Evolutionary conservation across 2,113 vertebrate species (phyloP).

Genomic region (Prietella phreatophila): DNA sequence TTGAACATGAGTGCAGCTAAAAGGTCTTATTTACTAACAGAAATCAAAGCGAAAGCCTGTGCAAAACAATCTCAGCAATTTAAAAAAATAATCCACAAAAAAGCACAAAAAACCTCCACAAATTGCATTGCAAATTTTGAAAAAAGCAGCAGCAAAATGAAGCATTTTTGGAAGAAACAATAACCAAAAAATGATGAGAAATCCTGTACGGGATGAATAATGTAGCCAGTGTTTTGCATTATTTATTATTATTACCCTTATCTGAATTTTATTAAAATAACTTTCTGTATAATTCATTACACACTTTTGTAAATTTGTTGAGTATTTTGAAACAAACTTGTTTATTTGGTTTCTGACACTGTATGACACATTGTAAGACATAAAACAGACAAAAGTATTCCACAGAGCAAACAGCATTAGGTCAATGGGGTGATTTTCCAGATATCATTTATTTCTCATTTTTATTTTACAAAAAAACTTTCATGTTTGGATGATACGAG

Average conservation of each 20-base stretch:
- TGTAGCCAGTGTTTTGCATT: neutral
- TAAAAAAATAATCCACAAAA: too few species aligned
- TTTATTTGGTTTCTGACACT: neutral
- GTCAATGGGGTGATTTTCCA: neutral
- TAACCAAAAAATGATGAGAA: too few species aligned
- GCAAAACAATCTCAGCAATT: too few species aligned
- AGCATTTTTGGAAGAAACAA: too few species aligned
- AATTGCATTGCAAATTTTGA: too few species aligned
- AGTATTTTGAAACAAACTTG: neutral
- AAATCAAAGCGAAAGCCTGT: too few species aligned
- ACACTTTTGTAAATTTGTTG: neutral
- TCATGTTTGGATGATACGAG: neutral
- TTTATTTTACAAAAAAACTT: neutral
- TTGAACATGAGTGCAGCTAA: too few species aligned
- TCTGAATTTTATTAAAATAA: neutral
- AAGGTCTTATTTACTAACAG: too few species aligned
- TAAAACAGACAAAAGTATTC: neutral
- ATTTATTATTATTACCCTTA: neutral
- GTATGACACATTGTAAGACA: neutral
- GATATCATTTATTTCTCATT: neutral
- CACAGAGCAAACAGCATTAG: neutral
- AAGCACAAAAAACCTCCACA: too few species aligned
- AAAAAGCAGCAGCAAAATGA: too few species aligned
- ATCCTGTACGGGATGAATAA: neutral
- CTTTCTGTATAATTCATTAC: neutral